phyloP scores from a whole-genome alignment of 2,113 vertebrate species.

The Oncorhynchus nerka region DNA sequence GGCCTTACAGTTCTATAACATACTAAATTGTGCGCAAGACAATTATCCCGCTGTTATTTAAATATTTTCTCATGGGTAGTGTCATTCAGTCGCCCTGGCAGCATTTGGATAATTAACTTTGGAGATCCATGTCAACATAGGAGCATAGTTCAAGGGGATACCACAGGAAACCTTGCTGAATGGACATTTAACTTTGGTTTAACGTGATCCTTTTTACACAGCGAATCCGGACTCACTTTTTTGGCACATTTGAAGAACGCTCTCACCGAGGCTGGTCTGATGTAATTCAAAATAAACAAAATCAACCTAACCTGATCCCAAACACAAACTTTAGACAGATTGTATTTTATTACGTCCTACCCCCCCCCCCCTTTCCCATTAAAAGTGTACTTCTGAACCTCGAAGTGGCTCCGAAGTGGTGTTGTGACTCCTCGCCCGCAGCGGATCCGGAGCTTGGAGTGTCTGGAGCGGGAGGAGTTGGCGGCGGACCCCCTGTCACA shows the following conservation, averaged over 20 bases:
- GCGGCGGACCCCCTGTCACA: constrained; percentile 49
- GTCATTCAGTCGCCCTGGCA: too few species aligned
- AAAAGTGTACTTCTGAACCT: constrained; percentile 70
- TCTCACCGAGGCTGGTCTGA: not conserved
- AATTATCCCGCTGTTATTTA: not conserved
- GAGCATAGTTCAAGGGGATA: not conserved
- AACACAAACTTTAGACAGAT: not conserved
- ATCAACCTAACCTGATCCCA: not conserved
- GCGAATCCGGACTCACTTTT: not conserved
- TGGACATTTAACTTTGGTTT: not conserved
- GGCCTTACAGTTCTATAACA: not conserved
- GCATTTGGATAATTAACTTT: not conserved
- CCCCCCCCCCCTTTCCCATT: constrained; percentile 37
- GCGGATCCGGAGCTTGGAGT: constrained; percentile 79
- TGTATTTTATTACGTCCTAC: not conserved
- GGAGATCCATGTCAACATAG: not conserved
- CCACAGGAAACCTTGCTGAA: not conserved
- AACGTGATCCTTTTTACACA: not conserved
- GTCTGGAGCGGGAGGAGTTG: constrained; percentile 64
- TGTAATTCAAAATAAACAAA: not conserved
- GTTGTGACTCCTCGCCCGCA: constrained; percentile 83
- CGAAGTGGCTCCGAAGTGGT: constrained; percentile 90
- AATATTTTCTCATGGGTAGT: not conserved
- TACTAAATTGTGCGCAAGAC: constrained; percentile 7
- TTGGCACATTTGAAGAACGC: not conserved